Base-by-base conservation (phyloP, 1,140 invertebrate genomes). In the Holotrichia oblita region DNA sequence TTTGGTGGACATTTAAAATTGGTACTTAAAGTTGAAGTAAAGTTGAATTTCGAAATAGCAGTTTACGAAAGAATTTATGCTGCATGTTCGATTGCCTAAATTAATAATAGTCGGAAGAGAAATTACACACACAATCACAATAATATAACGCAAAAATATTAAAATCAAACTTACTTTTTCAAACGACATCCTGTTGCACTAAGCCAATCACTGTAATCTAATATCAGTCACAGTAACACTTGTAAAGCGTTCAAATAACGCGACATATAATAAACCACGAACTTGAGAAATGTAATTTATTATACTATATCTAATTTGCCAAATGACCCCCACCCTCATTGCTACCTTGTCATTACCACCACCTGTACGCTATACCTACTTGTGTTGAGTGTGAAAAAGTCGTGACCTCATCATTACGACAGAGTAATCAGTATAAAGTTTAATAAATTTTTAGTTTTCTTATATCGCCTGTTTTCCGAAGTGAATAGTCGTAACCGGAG, bases 361-460 rank as follows among this genome's bases (percentile, higher is more conserved):
- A 55, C 48, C 14, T 55, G 14, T 4, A n/a, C 48, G n/a, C 2
- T 55, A 55, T 17, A 55, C n/a, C n/a, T n/a, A n/a, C 17, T 55
- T 55, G 14, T 17, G 48, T 55, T 34, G 6, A 55, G 12, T 55
- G 48, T 17, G 17, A 55, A 55, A 55, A 55, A 55, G 14, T 17
- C n/a, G 48, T 55, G 48, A 55, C 48, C 48, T 55, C 48, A 55
- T 55, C 48, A 55, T 55, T 55, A 55, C n/a, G 48, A 55, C 48
- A 55, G 14, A 55, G 17, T 17, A 17, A 14, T 17, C 48, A 55
- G 14, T 55, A 55, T 55, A 14, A 17, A 17, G n/a, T 55, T 17
- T 55, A 17, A 55, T 17, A 2, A 55, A 14, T 55, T 55, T 55
- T 55, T n/a, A n/a, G n/a, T n/a, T n/a, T n/a, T n/a, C n/a, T n/a